These are phyloP conservation scores for Standfussiana lucernea DNA, from an alignment of 2,888 invertebrate species.

Conservation along the genomic window DNA sequence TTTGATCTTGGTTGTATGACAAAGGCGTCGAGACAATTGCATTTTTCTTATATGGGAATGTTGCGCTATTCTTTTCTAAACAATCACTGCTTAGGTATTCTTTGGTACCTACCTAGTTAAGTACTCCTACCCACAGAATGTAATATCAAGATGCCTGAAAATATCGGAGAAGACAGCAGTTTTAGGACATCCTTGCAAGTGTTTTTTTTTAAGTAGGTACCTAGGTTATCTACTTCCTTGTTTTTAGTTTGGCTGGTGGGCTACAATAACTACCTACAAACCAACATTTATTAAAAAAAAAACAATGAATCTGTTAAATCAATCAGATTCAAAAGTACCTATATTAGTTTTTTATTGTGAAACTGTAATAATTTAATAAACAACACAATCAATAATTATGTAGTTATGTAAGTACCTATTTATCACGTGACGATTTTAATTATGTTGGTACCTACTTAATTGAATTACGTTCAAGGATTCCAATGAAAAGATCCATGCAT, in stretches of 20 bases:
- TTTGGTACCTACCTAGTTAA: not conserved
- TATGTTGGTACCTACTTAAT: not conserved
- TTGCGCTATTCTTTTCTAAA: constrained; percentile 14
- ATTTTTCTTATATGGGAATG: constrained; percentile 26
- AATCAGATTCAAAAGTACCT: not conserved
- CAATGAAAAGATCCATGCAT: constrained; percentile 23
- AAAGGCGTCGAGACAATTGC: constrained; percentile 17
- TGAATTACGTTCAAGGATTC: not conserved
- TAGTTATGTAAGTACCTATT: too few species aligned
- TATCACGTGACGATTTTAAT: constrained; percentile 8
- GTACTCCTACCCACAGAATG: not conserved
- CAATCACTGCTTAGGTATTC: not conserved
- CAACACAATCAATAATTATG: not conserved
- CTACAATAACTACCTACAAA: not conserved
- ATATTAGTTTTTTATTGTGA: not conserved
- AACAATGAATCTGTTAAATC: not conserved
- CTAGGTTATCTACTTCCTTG: not conserved
- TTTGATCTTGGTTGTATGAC: constrained; percentile 29
- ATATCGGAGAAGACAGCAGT: not conserved
- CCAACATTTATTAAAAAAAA: not conserved
- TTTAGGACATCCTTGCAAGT: not conserved
- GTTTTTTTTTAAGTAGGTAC: not conserved
- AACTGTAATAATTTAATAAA: not conserved
- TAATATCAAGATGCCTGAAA: not conserved
- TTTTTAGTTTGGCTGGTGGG: not conserved